Percentiles rank a stretch among this genome's conserved stretches.
Evolutionary conservation across 2,888 invertebrate genomes (phyloP).

Genomic region (Galerucella nymphaeae): DNA sequence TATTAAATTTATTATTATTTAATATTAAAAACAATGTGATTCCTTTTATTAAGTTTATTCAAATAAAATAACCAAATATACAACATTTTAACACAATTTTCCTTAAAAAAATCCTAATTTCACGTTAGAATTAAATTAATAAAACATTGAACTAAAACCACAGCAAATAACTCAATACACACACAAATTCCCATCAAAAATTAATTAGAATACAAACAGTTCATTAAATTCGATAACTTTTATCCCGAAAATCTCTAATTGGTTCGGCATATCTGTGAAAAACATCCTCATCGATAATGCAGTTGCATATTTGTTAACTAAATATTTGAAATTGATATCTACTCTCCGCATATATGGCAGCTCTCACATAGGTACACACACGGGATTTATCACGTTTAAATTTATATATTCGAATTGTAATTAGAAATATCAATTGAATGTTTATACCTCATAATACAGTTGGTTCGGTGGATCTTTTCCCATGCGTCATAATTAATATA

Average conservation of each 20-base stretch:
- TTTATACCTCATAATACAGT: background rate
- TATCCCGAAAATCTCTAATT: slow-evolving; percentile 25
- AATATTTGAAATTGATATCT: slow-evolving; percentile 37
- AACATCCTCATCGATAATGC: slow-evolving; percentile 38
- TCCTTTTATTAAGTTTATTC: too few relatives aligned
- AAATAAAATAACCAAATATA: too few relatives aligned
- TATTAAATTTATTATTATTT: too few relatives aligned
- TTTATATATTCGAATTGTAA: slow-evolving; percentile 14
- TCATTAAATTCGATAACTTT: slow-evolving; percentile 36
- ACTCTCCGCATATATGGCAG: slow-evolving; percentile 7
- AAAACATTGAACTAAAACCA: background rate
- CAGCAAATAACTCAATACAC: background rate
- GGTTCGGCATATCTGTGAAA: slow-evolving; percentile 33
- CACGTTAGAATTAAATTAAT: background rate
- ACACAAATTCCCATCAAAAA: slow-evolving; percentile 28
- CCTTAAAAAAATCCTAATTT: too few relatives aligned
- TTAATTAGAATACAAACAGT: slow-evolving; percentile 33
- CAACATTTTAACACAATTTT: too few relatives aligned
- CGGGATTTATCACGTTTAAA: slow-evolving; percentile 11
- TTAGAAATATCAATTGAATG: slow-evolving; percentile 4
- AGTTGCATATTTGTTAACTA: slow-evolving; percentile 32
- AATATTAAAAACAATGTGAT: too few relatives aligned
- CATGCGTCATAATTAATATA: too few relatives aligned
- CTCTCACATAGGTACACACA: slow-evolving; percentile 9
- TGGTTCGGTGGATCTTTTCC: too few relatives aligned